A percentile compares a stretch with the other conserved stretches of the same genome.
Conservation (phyloP, 2,888 invertebrate genomes). For the Mimumesa dahlbomi region DNA sequence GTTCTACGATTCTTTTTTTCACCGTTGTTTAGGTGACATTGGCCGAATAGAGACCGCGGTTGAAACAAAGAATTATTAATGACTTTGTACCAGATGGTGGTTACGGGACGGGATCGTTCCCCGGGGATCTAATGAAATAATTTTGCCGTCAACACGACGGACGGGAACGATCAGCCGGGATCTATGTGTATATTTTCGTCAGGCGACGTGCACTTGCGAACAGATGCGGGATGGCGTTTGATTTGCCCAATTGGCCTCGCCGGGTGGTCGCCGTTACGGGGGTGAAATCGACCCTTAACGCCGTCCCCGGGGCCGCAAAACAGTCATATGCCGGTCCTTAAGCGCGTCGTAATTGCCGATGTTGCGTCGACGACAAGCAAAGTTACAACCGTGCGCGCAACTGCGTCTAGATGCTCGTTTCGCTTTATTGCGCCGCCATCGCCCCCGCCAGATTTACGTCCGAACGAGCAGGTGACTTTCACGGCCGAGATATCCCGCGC, state of each 20-base stretch:
- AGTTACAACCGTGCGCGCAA: neutral
- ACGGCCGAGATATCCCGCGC: neutral
- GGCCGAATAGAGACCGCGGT: too few relatives aligned
- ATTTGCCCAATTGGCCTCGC: conserved; percentile 61
- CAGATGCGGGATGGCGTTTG: conserved; percentile 21
- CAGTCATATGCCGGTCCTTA: neutral
- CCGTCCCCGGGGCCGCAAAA: conserved; percentile 5
- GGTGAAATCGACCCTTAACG: conserved; percentile 31
- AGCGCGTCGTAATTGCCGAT: conserved; percentile 17
- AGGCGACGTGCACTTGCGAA: conserved; percentile 2
- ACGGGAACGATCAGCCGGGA: conserved; percentile 30
- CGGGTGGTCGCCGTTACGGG: conserved; percentile 57
- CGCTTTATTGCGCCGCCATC: conserved; percentile 5
- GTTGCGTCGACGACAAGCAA: conserved; percentile 8
- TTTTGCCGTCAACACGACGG: conserved; percentile 60
- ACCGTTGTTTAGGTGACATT: too few relatives aligned
- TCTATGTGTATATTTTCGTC: neutral
- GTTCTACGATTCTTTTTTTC: too few relatives aligned
- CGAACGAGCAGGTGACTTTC: conserved; percentile 21
- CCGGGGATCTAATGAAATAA: conserved; percentile 56
- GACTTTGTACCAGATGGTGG: neutral
- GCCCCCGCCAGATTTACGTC: neutral
- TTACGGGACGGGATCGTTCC: conserved; percentile 41
- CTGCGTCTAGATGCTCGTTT: conserved; percentile 1
- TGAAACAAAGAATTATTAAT: too few relatives aligned